Percentiles rank a stretch among this genome's conserved stretches.
Conservation (phyloP, 2,888 invertebrate genomes). For the Erpobdella octoculata region DNA sequence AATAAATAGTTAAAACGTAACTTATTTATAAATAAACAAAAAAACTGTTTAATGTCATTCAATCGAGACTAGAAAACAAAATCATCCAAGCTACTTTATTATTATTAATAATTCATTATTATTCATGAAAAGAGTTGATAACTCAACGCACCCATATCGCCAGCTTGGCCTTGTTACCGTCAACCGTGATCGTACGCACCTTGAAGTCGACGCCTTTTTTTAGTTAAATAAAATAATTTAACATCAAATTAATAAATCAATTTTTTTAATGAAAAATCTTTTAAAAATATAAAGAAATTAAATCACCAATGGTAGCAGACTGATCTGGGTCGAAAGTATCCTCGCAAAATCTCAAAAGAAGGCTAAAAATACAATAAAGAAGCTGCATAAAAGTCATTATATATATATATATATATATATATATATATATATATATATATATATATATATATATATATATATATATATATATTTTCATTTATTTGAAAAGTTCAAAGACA, state of each 20-base stretch:
- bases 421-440: too few species aligned
- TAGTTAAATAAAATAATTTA: too few species aligned
- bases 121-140: background rate
- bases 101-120: too few species aligned
- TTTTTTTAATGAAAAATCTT: background rate
- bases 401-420: too few species aligned
- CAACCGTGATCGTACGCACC: slow-evolving; percentile 73
- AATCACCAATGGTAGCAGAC: slow-evolving; percentile 76
- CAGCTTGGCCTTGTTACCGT: slow-evolving; percentile 82
- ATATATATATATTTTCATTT: too few species aligned
- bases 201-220: slow-evolving; percentile 89
- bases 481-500: too few species aligned
- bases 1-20: background rate
- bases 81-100: too few species aligned
- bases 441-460: too few species aligned
- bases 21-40: background rate
- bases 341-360: slow-evolving; percentile 86
- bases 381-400: background rate
- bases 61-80: too few species aligned
- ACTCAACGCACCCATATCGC: slow-evolving; percentile 67
- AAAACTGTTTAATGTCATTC: too few species aligned
- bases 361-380: slow-evolving; percentile 60
- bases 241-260: background rate
- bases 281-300: background rate
- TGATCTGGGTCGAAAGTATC: slow-evolving; percentile 88